These are phyloP conservation scores for Phalanger gymnotis DNA, from an alignment of 2,797 vertebrate genomes.

Conservation along the genomic window DNA sequence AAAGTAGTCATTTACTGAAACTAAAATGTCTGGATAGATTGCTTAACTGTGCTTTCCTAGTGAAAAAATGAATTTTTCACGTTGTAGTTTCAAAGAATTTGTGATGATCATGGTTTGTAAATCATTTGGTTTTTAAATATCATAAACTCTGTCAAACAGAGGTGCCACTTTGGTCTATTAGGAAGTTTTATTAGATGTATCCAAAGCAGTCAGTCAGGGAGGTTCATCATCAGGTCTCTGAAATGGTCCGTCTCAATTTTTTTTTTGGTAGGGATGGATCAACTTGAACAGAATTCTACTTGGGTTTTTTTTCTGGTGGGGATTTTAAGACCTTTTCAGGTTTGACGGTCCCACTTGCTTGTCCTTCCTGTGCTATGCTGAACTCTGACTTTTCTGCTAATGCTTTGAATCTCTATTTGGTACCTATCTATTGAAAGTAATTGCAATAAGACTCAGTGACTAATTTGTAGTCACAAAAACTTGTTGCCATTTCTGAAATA, in stretches of 20 bases:
- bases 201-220: background rate
- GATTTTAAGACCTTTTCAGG: constrained; percentile 49
- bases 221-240: background rate
- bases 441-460: constrained; percentile 4
- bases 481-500: constrained; percentile 65
- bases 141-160: background rate
- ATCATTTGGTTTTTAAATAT: constrained; percentile 41
- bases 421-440: constrained; percentile 72
- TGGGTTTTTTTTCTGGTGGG: background rate
- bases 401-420: constrained; percentile 71
- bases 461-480: constrained; percentile 71
- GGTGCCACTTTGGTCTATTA: background rate
- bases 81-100: background rate
- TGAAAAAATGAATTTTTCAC: background rate
- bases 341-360: constrained; percentile 74
- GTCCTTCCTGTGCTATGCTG: constrained; percentile 60
- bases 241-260: background rate
- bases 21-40: background rate
- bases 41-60: background rate
- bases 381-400: constrained; percentile 74
- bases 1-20: background rate
- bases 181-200: constrained; percentile 3
- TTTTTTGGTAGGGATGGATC: background rate
- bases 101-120: background rate
- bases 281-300: background rate